A percentile compares a stretch with the other conserved stretches of the same genome.
Conservation (phyloP, 2,797 vertebrate genomes). For the Neosilurus mollespiculum region DNA sequence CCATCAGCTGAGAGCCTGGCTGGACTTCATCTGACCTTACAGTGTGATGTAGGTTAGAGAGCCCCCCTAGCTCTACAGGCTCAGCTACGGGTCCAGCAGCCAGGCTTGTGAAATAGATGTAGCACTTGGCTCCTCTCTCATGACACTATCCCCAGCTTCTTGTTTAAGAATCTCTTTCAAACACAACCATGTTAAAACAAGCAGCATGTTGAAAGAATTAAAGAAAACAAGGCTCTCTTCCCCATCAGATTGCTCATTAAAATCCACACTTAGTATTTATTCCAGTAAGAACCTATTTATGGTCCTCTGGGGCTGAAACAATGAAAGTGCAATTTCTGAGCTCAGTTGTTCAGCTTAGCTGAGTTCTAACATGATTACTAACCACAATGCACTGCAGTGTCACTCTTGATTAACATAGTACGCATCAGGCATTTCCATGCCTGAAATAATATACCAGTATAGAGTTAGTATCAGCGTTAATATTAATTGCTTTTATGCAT, state of each 20-base stretch:
- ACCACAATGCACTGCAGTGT: background rate
- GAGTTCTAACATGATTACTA: conserved; percentile 13
- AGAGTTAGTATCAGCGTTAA: background rate
- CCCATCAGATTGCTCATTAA: background rate
- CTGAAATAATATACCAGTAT: conserved; percentile 4
- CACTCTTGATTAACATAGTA: conserved; percentile 12
- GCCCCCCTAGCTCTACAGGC: conserved; percentile 44
- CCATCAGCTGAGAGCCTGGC: conserved; percentile 65
- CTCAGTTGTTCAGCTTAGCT: background rate
- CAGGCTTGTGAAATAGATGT: conserved; percentile 32
- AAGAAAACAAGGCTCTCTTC: background rate
- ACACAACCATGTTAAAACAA: background rate
- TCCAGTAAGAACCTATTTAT: background rate
- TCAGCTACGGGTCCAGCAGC: background rate
- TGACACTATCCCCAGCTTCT: conserved; percentile 18
- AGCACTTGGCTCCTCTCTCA: conserved; percentile 28
- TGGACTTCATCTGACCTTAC: conserved; percentile 73
- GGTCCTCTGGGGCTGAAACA: conserved; percentile 5
- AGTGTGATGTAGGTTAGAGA: conserved; percentile 63
- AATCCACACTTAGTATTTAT: conserved; percentile 5
- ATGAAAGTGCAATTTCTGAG: conserved; percentile 7
- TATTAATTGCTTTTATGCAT: background rate
- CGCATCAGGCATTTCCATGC: background rate
- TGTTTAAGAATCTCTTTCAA: conserved; percentile 9
- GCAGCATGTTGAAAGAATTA: conserved; percentile 1